Conservation (phyloP, 2,888 invertebrate species). For the Uloborus plumipes region DNA sequence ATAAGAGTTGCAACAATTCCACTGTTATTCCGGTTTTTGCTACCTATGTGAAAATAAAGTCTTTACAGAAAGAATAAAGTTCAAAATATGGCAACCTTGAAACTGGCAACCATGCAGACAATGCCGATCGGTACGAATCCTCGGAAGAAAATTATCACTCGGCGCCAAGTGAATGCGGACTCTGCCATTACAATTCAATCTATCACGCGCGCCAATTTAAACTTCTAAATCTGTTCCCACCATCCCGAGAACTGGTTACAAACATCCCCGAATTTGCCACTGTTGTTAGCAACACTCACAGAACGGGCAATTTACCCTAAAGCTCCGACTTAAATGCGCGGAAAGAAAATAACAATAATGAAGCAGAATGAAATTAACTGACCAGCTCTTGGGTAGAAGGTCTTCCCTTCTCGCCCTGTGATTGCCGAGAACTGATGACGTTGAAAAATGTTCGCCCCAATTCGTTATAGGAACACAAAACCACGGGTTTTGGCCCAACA, state of each 20-base stretch:
- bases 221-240: slow-evolving; percentile 45
- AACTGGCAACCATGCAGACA: slow-evolving; percentile 10
- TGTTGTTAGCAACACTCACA: slow-evolving; percentile 8
- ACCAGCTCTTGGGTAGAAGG: slow-evolving; percentile 50
- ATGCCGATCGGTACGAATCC: slow-evolving; percentile 21
- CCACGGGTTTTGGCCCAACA: neutral
- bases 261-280: slow-evolving; percentile 25
- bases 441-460: slow-evolving; percentile 52
- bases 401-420: slow-evolving; percentile 37
- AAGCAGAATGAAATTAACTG: slow-evolving; percentile 59
- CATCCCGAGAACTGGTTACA: slow-evolving; percentile 20
- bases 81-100: too few relatives aligned
- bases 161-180: slow-evolving; percentile 50
- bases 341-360: slow-evolving; percentile 17
- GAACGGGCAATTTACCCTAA: slow-evolving; percentile 6
- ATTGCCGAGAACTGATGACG: slow-evolving; percentile 47
- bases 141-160: slow-evolving; percentile 51
- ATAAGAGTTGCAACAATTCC: too few relatives aligned
- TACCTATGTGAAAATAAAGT: too few relatives aligned
- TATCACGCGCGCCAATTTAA: slow-evolving; percentile 56
- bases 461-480: neutral
- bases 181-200: slow-evolving; percentile 63
- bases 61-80: too few relatives aligned
- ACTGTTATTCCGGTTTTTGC: too few relatives aligned
- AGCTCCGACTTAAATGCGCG: slow-evolving; percentile 2